Conservation (phyloP, 2,797 vertebrate species). For the Myripristis murdjan region DNA sequence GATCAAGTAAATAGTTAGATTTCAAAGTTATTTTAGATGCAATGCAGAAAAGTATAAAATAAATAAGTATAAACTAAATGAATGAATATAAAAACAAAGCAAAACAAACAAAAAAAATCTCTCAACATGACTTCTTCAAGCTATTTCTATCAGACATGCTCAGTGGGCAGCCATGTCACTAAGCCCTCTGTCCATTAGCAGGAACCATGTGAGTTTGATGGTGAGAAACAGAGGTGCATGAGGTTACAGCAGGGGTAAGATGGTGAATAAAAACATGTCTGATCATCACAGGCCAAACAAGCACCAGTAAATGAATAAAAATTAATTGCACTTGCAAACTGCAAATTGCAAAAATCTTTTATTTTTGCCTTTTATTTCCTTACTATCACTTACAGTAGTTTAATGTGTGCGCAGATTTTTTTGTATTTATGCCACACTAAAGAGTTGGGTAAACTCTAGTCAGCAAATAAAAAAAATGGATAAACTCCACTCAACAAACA, state of each 20-base stretch:
- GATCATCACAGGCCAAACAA: neutral
- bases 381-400: too few species aligned
- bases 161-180: slow-evolving; percentile 3
- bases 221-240: slow-evolving; percentile 30
- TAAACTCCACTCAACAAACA: too few species aligned
- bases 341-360: too few species aligned
- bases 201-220: slow-evolving; percentile 26
- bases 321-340: neutral
- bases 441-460: too few species aligned
- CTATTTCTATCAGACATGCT: neutral
- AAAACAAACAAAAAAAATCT: neutral
- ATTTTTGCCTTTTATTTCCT: too few species aligned
- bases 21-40: neutral
- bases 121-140: neutral
- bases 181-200: slow-evolving; percentile 23
- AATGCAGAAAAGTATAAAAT: neutral
- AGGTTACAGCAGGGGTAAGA: slow-evolving; percentile 35
- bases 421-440: too few species aligned
- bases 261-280: slow-evolving; percentile 40
- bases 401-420: too few species aligned
- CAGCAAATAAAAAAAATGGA: too few species aligned
- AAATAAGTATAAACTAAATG: too few species aligned
- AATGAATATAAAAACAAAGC: too few species aligned
- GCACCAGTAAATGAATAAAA: neutral
- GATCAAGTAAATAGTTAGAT: neutral